Evolutionary conservation across 2,797 vertebrate species (phyloP).

Genomic region (Melanotaenia boesemani): DNA sequence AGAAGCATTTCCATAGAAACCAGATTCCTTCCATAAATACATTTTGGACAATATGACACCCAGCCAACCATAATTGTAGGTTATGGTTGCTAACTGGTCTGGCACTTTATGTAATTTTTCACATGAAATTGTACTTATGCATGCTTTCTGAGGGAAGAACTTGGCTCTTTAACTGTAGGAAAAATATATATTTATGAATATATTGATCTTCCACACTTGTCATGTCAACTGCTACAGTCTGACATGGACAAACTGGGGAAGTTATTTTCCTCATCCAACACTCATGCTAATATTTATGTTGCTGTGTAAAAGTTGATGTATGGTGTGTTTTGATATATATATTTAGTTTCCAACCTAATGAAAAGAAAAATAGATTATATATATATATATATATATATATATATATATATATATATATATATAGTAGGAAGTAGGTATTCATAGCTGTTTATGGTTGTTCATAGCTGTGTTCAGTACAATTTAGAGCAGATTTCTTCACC

Average conservation of each 20-base stretch:
- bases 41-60: conserved; percentile 68
- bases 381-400: too few relatives aligned
- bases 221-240: neutral
- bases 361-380: too few relatives aligned
- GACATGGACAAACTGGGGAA: neutral
- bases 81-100: conserved; percentile 68
- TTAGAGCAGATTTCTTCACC: too few relatives aligned
- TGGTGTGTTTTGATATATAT: too few relatives aligned
- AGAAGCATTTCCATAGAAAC: conserved; percentile 74
- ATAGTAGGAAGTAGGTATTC: too few relatives aligned
- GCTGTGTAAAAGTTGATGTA: too few relatives aligned
- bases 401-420: too few relatives aligned
- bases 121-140: conserved; percentile 58
- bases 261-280: conserved; percentile 7
- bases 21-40: conserved; percentile 74
- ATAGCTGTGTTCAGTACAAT: too few relatives aligned
- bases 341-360: too few relatives aligned
- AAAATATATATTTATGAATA: conserved; percentile 51
- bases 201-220: conserved; percentile 16
- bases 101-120: conserved; percentile 53
- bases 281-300: neutral
- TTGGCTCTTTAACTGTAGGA: conserved; percentile 43
- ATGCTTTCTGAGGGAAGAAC: conserved; percentile 57
- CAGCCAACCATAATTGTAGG: conserved; percentile 71
- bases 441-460: too few relatives aligned